phyloP scores from a whole-genome alignment of 2,888 invertebrate species.

The Polydesmus complanatus region DNA sequence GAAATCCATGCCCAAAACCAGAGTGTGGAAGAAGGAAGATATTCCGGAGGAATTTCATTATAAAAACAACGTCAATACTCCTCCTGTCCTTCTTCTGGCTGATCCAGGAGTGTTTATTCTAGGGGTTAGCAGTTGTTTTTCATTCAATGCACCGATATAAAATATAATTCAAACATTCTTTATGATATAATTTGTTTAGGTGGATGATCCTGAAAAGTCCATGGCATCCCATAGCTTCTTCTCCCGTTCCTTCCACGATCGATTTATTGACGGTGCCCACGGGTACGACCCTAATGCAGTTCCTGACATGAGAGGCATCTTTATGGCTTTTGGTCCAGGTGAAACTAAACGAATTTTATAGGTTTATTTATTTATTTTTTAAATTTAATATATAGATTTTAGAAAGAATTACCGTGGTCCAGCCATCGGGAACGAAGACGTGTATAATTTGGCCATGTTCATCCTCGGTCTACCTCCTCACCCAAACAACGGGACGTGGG shows the following conservation, averaged over 20 bases:
- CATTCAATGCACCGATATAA: no score
- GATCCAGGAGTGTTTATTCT: constrained; percentile 26
- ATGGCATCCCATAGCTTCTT: constrained; percentile 4
- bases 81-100: constrained; percentile 29
- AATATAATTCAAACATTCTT: not conserved
- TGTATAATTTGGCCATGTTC: no score
- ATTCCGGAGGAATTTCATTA: constrained; percentile 31
- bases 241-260: no score
- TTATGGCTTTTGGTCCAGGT: constrained; percentile 29
- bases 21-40: constrained; percentile 26
- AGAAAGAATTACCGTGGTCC: no score
- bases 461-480: no score
- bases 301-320: constrained; percentile 28
- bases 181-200: not conserved
- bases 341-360: no score
- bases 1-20: constrained; percentile 1
- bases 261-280: constrained; percentile 18
- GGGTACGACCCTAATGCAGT: constrained; percentile 24
- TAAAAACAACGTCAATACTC: constrained; percentile 27
- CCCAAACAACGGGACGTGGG: no score
- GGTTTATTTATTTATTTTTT: no score
- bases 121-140: no score
- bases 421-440: no score
- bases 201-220: constrained; percentile 6
- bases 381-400: no score